These are phyloP conservation scores for Cinclus cinclus DNA, from an alignment of 2,113 vertebrate species.

Conservation along the genomic window DNA sequence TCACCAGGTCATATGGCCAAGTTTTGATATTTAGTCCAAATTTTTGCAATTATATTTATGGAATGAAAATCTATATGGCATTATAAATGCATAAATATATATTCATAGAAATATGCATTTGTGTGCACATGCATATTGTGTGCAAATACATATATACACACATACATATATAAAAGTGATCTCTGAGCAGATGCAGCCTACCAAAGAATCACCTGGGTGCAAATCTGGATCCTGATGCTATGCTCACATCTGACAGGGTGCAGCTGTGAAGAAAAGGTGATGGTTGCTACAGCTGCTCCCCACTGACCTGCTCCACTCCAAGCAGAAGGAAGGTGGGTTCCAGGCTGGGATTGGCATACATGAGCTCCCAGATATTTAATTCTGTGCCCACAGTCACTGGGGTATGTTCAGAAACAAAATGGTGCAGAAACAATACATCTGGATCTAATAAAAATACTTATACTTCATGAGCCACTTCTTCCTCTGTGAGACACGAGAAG, in stretches of 20 bases:
- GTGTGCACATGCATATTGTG: fast-evolving
- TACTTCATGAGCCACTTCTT: not conserved
- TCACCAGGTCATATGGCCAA: not conserved
- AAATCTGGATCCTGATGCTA: not conserved
- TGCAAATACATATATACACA: not conserved
- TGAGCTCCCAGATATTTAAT: not conserved
- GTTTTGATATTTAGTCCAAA: not conserved
- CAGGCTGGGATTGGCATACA: not conserved
- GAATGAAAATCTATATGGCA: too few species aligned
- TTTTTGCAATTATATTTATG: not conserved
- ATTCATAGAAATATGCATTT: fast-evolving
- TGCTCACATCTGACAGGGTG: not conserved
- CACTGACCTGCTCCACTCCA: not conserved
- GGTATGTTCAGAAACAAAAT: not conserved
- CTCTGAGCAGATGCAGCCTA: not conserved
- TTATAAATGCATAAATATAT: not conserved
- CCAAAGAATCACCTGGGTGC: not conserved
- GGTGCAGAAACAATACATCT: conserved; percentile 8
- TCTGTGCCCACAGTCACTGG: not conserved
- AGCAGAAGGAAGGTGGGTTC: not conserved
- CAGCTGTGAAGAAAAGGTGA: not conserved
- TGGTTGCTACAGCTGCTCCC: not conserved
- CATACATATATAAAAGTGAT: fast-evolving
- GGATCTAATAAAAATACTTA: conserved; percentile 26
- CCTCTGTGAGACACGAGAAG: not conserved